Percentiles rank a stretch among this genome's conserved stretches.
Conservation (phyloP, 2,888 invertebrate species). For the Dryocosmus kuriphilus region DNA sequence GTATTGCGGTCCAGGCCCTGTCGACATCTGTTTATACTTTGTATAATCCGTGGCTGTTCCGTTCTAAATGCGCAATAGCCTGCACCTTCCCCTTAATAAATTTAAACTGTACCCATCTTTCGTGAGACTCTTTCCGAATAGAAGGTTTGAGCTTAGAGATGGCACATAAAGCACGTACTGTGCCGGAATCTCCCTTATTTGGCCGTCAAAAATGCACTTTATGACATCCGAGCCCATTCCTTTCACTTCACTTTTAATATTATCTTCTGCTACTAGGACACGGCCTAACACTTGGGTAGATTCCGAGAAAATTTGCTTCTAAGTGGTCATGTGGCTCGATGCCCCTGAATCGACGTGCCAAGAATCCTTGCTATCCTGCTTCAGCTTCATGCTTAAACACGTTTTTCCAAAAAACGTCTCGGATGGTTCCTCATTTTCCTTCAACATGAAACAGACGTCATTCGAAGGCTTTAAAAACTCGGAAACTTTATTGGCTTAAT, state of each 20-base stretch:
- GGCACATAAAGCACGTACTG: slow-evolving; percentile 56
- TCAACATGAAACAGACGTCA: too few relatives aligned
- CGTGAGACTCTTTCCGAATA: slow-evolving; percentile 54
- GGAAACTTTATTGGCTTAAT: too few relatives aligned
- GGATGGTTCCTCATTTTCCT: too few relatives aligned
- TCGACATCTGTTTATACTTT: too few relatives aligned
- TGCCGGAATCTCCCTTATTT: slow-evolving; percentile 44
- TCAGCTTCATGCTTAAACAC: slow-evolving; percentile 24
- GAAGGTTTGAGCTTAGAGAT: slow-evolving; percentile 50
- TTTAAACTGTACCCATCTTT: slow-evolving; percentile 12
- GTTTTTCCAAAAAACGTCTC: too few relatives aligned
- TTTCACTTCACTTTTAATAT: slow-evolving; percentile 38
- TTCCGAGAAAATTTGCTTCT: background rate
- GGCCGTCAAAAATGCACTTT: slow-evolving; percentile 41
- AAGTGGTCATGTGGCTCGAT: too few relatives aligned
- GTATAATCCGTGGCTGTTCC: too few relatives aligned
- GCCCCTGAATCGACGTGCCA: too few relatives aligned
- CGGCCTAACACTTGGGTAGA: slow-evolving; percentile 15
- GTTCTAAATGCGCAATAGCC: too few relatives aligned
- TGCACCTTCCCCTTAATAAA: too few relatives aligned
- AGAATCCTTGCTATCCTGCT: background rate
- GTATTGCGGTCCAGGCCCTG: too few relatives aligned
- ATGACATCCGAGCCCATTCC: slow-evolving; percentile 51
- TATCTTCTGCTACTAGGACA: slow-evolving; percentile 47
- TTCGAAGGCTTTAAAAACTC: too few relatives aligned